These are phyloP conservation scores for Tricholaema leucomelas DNA, from an alignment of 2,113 vertebrate species.

Conservation along the genomic window DNA sequence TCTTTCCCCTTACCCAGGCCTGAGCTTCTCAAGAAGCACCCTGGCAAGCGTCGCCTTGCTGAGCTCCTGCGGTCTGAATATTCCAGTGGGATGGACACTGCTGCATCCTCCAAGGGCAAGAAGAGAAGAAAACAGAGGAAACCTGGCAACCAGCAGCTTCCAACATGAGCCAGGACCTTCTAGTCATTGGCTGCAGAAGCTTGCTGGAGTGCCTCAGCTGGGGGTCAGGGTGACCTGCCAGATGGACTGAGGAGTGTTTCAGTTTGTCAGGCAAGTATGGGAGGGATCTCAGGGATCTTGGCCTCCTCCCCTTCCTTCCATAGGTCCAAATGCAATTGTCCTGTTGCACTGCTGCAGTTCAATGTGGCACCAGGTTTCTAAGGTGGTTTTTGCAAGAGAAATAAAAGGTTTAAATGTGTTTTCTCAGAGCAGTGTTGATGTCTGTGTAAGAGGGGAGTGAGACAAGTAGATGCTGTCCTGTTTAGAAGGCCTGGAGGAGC, in stretches of 20 bases:
- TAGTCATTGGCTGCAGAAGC: not conserved
- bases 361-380: fast-evolving
- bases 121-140: conserved; percentile 9
- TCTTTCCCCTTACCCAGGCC: conserved; percentile 68
- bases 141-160: conserved; percentile 6
- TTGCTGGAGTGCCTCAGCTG: not conserved
- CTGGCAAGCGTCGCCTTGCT: conserved; percentile 59
- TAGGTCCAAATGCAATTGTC: not conserved
- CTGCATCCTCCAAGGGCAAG: conserved; percentile 44
- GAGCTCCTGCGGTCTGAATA: conserved; percentile 82
- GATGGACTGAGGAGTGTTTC: not conserved
- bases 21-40: conserved; percentile 61
- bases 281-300: not conserved
- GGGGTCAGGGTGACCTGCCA: not conserved
- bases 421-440: not conserved
- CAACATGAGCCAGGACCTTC: not conserved
- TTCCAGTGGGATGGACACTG: conserved; percentile 78
- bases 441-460: not conserved
- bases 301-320: conserved; percentile 18
- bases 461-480: not conserved
- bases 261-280: not conserved
- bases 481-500: not conserved
- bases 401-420: not conserved
- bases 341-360: not conserved
- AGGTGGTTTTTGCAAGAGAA: not conserved